Base-by-base conservation (phyloP, 2,113 vertebrate species). In the Antigone vipio region DNA sequence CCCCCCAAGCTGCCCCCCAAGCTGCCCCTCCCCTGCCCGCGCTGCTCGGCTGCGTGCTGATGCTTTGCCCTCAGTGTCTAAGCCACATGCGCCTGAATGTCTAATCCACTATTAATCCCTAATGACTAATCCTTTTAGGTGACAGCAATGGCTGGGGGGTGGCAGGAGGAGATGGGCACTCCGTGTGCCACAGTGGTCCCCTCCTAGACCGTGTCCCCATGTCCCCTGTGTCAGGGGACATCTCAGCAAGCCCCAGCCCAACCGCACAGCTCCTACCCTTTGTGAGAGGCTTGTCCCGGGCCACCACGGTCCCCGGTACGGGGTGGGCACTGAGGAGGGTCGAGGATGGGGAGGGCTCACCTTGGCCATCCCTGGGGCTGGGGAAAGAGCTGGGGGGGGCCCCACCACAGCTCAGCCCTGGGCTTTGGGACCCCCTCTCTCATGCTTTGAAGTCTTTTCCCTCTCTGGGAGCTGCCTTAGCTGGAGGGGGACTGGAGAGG, bases 291-390 rank as follows among this genome's bases (percentile, higher is more conserved):
- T 76, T 3, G 1, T 12, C 47, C 50, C 17, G 45, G 62, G 56
- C 30, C 35, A 13, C 38, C 1, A 2, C 0, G 1, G 34, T 53
- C 5, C 42, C 58, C 1, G 4, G 34, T 19, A 29, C 2, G 27
- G 6, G 11, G 3, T 60, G 75, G 35, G 22, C 0, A 1, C 40
- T 53, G 15, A 21, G 14, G 38, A 47, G n/a, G 44, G 27, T 16
- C 0, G 0, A 2, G 67, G 66, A 7, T 30, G 85, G 22, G 30
- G 15, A 50, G 17, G 45, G 17, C 30, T 85, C 8, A 0, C 15
- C 22, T 52, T 42, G 55, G 3, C 17, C 52, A 17, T 52, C 21
- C 10, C 35, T 30, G 14, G 55, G 12, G 29, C 7, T 71, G 35
- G 10, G 9, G 50, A 17, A 2, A 42, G 42, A 34, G 24, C n/a